phyloP scores from a whole-genome alignment of 2,888 invertebrate species.

The Norana najaformis region DNA sequence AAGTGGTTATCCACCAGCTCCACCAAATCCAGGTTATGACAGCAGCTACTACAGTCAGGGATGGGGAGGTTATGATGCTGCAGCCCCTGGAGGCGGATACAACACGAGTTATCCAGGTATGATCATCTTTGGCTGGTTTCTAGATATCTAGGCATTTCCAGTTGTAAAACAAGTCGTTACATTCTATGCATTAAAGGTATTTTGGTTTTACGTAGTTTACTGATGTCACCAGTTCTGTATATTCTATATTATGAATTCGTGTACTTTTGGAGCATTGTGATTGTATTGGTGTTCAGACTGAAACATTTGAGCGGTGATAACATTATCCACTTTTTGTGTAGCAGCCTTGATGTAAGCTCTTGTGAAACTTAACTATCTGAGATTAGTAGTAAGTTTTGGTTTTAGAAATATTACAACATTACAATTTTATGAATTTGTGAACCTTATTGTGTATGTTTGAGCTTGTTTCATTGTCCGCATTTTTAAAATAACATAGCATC shows the following conservation, averaged over 20 bases:
- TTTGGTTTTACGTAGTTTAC: not conserved
- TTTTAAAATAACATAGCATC: not conserved
- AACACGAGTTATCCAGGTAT: not conserved
- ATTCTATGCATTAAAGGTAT: not conserved
- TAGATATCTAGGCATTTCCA: not conserved
- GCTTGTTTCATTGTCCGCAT: too few species aligned
- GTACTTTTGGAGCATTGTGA: not conserved
- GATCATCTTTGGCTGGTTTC: not conserved
- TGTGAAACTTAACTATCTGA: too few species aligned
- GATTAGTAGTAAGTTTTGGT: too few species aligned
- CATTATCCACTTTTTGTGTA: too few species aligned
- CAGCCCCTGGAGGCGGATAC: not conserved
- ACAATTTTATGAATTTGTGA: too few species aligned
- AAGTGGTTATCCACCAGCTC: conserved; percentile 33
- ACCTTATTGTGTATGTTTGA: too few species aligned
- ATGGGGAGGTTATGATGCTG: conserved; percentile 29
- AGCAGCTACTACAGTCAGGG: conserved; percentile 50
- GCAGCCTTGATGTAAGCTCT: too few species aligned
- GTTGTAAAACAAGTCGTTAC: not conserved
- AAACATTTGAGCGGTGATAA: too few species aligned
- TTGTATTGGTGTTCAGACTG: not conserved
- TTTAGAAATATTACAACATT: too few species aligned
- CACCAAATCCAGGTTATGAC: conserved; percentile 48
- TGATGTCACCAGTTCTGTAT: not conserved
- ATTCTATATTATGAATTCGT: not conserved